These are phyloP conservation scores for Napeogenes inachia DNA, from an alignment of 2,888 invertebrate species.

Conservation along the genomic window DNA sequence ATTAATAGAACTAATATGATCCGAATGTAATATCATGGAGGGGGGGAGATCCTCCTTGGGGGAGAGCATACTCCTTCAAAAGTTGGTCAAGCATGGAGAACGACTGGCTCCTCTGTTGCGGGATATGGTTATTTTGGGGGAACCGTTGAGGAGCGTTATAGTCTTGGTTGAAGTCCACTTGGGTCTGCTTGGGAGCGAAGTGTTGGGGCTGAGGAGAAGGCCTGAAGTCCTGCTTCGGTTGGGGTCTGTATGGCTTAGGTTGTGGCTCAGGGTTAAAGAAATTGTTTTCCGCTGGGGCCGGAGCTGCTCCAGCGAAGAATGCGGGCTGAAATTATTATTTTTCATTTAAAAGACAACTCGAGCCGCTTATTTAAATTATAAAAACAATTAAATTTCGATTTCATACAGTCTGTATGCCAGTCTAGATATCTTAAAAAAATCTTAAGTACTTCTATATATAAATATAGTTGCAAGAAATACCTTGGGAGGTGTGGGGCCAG, in stretches of 20 bases:
- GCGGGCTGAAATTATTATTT: constrained; percentile 50
- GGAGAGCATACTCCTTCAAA: constrained; percentile 87
- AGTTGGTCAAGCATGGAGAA: constrained; percentile 85
- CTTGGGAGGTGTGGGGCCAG: constrained; percentile 59
- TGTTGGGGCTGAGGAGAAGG: constrained; percentile 46
- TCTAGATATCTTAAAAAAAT: background rate
- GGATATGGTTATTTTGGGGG: constrained; percentile 35
- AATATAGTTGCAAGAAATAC: constrained; percentile 34
- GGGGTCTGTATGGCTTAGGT: constrained; percentile 49
- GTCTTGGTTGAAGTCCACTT: constrained; percentile 47
- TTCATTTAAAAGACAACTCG: background rate
- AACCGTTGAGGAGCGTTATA: constrained; percentile 39
- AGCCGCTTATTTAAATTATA: background rate
- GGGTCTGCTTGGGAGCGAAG: constrained; percentile 42
- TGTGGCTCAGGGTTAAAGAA: constrained; percentile 58
- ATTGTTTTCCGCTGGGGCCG: constrained; percentile 45
- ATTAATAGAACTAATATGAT: constrained; percentile 78
- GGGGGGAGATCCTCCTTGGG: constrained; percentile 81
- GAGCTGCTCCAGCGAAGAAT: constrained; percentile 68
- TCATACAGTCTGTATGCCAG: background rate
- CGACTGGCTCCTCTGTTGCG: constrained; percentile 45
- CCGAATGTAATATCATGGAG: constrained; percentile 91
- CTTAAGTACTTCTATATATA: no score
- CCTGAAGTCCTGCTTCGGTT: constrained; percentile 60
- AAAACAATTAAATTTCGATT: background rate